Conservation (phyloP, 2,113 vertebrate genomes). For the Archocentrus centrarchus region DNA sequence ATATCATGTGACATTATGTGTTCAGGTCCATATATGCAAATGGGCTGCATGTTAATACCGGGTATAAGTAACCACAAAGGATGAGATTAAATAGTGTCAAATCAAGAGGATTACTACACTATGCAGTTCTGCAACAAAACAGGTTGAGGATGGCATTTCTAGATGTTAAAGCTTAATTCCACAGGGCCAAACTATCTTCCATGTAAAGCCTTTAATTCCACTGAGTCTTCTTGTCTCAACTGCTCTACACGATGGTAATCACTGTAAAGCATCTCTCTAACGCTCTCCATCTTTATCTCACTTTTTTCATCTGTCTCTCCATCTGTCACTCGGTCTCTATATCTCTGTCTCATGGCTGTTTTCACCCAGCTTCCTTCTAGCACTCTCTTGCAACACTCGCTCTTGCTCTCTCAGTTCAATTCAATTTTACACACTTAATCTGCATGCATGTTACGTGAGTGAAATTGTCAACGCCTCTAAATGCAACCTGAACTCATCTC, state of each 20-base stretch:
- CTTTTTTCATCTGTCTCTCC: constrained; percentile 44
- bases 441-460: constrained; percentile 19
- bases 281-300: constrained; percentile 27
- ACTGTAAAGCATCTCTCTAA: constrained; percentile 2
- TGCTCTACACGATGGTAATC: constrained; percentile 43
- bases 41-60: not conserved
- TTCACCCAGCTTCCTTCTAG: constrained; percentile 25
- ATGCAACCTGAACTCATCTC: not conserved
- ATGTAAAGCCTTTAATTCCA: constrained; percentile 45
- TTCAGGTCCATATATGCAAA: not conserved
- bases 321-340: constrained; percentile 33
- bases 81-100: not conserved
- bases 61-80: not conserved
- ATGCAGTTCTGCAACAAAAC: constrained; percentile 9
- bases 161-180: constrained; percentile 32
- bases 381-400: not conserved
- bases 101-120: not conserved
- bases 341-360: not conserved
- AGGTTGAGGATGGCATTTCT: constrained; percentile 26
- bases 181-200: constrained; percentile 6
- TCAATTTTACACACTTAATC: constrained; percentile 44
- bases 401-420: not conserved
- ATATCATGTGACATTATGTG: not conserved
- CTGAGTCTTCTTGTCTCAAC: constrained; percentile 27
- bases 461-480: constrained; percentile 15